These are phyloP conservation scores for Wasmannia auropunctata DNA, from an alignment of 1,140 invertebrate species.

Conservation along the genomic window DNA sequence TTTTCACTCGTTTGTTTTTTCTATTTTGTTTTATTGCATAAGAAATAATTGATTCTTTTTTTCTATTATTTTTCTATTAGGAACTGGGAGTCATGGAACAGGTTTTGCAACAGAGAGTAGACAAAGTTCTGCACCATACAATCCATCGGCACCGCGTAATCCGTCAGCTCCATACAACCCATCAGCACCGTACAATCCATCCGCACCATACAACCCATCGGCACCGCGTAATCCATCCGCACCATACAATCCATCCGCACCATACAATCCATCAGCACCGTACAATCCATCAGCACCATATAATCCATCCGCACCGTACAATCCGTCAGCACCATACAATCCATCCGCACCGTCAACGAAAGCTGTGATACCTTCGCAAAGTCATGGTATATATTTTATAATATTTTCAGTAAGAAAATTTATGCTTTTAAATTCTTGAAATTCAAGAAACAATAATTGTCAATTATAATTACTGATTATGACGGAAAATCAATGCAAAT, in stretches of 20 bases:
- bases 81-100: constrained; percentile 18
- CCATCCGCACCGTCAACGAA: background rate
- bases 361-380: constrained; percentile 20
- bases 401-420: background rate
- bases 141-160: background rate
- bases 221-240: background rate
- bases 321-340: background rate
- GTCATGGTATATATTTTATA: constrained; percentile 15
- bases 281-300: constrained; percentile 7
- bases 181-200: constrained; percentile 29
- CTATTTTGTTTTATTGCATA: background rate
- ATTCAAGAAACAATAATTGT: background rate
- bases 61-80: constrained; percentile 1
- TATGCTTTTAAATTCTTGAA: background rate
- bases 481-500: background rate
- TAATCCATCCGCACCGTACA: background rate
- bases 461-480: background rate
- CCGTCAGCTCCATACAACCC: constrained; percentile 38
- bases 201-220: constrained; percentile 21
- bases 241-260: background rate
- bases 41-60: constrained; percentile 3
- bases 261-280: background rate
- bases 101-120: constrained; percentile 15
- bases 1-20: background rate
- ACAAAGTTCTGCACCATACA: constrained; percentile 33